These are phyloP conservation scores for Axis porcinus DNA, from an alignment of 2,113 vertebrate species.

Conservation along the genomic window DNA sequence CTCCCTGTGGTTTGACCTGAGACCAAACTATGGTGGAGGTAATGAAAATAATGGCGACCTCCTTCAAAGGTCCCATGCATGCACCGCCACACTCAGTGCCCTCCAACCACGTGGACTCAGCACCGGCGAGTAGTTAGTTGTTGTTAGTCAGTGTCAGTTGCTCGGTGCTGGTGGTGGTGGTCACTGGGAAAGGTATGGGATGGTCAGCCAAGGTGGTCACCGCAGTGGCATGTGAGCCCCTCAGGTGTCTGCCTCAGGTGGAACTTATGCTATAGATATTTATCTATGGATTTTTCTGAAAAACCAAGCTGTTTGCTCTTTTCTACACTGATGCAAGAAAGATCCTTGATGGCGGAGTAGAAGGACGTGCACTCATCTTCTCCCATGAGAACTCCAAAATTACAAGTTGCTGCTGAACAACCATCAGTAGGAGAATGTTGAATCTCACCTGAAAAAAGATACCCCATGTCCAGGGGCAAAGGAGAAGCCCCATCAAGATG, in stretches of 20 bases:
- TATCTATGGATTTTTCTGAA: background rate
- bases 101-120: background rate
- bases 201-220: rapidly evolving
- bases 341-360: rapidly evolving
- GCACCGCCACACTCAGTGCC: background rate
- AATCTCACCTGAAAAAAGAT: background rate
- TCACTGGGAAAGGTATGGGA: rapidly evolving
- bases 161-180: background rate
- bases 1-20: background rate
- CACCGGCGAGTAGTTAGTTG: rapidly evolving
- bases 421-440: background rate
- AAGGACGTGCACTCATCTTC: rapidly evolving
- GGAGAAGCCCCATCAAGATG: background rate
- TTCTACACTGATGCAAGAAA: background rate
- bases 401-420: background rate
- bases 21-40: background rate
- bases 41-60: background rate
- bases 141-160: background rate
- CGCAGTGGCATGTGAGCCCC: rapidly evolving
- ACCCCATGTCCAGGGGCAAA: background rate
- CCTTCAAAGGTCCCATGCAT: background rate
- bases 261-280: background rate
- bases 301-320: background rate
- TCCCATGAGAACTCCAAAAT: background rate
- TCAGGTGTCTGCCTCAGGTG: background rate